Evolutionary conservation across 2,888 invertebrate species (phyloP), one percentile per base, ranked within the genome.

Genomic region (Adela reaumurella): DNA sequence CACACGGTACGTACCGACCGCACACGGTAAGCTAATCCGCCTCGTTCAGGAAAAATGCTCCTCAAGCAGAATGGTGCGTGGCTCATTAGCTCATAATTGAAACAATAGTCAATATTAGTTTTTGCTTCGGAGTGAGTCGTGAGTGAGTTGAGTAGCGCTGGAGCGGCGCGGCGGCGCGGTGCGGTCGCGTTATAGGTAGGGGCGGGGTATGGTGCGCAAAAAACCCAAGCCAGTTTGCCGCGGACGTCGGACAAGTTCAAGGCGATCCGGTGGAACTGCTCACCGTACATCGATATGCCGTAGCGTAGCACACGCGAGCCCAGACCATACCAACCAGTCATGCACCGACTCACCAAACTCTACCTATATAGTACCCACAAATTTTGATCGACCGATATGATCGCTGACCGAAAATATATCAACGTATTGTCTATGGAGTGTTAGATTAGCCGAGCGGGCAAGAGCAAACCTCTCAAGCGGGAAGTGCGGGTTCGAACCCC

Each of bases 281-380:
- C 24, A 24, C 35, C 35, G 35, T 35, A 35, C n/a, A 3, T 14
- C 3, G 35, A 35, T 10, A 24, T 10, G 10, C 24, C n/a, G 24
- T 24, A 8, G 24, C 4, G 24, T 24, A 4, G 8, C 24, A 53
- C 53, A 50, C 53, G 53, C 51, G 24, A 24, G 4, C 24, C 24
- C 4, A 4, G 24, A 50, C 51, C 24, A 24, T 8, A 24, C 24
- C 24, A 24, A 24, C 24, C 24, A 24, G 5, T n/a, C n/a, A n/a
- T n/a, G n/a, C n/a, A n/a, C n/a, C n/a, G n/a, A n/a, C n/a, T n/a
- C n/a, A n/a, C n/a, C n/a, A n/a, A n/a, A n/a, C n/a, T n/a, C n/a
- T n/a, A n/a, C n/a, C n/a, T n/a, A n/a, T n/a, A n/a, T n/a, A n/a
- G n/a, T n/a, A n/a, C n/a, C n/a, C n/a, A n/a, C n/a, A n/a, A n/a